Evolutionary conservation across 2,888 invertebrate genomes (phyloP), one percentile per base, ranked within the genome.

Genomic region (Augiades crinisus): DNA sequence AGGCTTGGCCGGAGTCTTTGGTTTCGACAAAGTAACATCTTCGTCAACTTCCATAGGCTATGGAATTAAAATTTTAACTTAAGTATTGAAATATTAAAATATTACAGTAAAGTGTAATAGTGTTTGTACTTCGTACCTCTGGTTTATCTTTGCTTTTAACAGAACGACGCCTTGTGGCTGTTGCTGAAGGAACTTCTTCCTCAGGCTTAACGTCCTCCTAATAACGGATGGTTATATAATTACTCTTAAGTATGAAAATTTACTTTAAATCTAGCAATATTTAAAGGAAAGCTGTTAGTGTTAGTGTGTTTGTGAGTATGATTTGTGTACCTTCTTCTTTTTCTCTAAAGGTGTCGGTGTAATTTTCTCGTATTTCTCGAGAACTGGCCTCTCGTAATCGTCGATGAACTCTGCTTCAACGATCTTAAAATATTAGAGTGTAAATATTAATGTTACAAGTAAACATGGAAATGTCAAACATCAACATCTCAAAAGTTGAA

Each of bases 361-460:
- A 40, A 90, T 78, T 76, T 91, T 92, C 74, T 94, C 93, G 66
- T 93, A 94, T 78, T 92, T 93, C 65, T 95, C 94, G 56, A 94
- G 88, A 19, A 92, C 93, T 2, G 95, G 93, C 56, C 94, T 91
- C 64, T 95, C 95, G 68, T 95, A 95, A 78, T 95, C 95, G 47
- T 93, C 93, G 68, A 89, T 66, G 71, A 89, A 88, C 62, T 89
- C 89, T 65, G 81, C 84, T 61, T 79, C 83, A 56, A 64, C 78
- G 59, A 85, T 88, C 88, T 89, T 84, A 64, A 71, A 75, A 70
- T 64, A 65, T 12, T 8, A 24, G 37, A 33, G n/a, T 38, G 6
- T 1, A 30, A 24, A 24, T 40, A 5, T 14, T 10, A 10, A 6
- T 36, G 16, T 16, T 36, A 36, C 3, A n/a, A n/a, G n/a, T n/a